Conservation (phyloP, 2,113 vertebrate genomes). For the Apteryx owenii region DNA sequence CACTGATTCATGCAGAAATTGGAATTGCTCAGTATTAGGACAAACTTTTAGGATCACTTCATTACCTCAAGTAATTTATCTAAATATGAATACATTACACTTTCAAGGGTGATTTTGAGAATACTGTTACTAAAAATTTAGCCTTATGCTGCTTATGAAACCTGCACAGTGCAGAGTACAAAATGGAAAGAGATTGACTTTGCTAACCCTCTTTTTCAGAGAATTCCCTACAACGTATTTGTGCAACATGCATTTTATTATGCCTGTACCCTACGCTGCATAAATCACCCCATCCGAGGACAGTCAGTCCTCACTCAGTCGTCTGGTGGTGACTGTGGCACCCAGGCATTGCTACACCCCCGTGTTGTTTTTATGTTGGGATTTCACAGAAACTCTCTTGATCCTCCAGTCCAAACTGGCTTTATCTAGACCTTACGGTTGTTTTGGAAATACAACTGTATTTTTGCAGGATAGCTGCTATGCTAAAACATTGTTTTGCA, state of each 20-base stretch:
- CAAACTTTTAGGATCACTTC: not conserved
- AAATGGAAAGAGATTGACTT: not conserved
- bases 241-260: rapidly evolving
- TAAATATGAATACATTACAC: not conserved
- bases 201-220: not conserved
- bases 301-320: not conserved
- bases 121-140: not conserved
- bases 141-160: not conserved
- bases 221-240: not conserved
- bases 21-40: not conserved
- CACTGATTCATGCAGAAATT: not conserved
- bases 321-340: not conserved
- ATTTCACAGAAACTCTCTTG: not conserved
- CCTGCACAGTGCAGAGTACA: not conserved
- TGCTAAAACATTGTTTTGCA: not conserved
- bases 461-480: not conserved
- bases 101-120: not conserved
- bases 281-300: too few species aligned
- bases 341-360: not conserved
- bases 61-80: not conserved
- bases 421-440: too few species aligned
- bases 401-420: too few species aligned
- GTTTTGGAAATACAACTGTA: not conserved
- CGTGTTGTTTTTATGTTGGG: not conserved
- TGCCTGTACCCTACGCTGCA: not conserved